Percentiles rank a stretch among this genome's conserved stretches.
Evolutionary conservation across 2,113 vertebrate genomes (phyloP).

Genomic region (Gallinago media): DNA sequence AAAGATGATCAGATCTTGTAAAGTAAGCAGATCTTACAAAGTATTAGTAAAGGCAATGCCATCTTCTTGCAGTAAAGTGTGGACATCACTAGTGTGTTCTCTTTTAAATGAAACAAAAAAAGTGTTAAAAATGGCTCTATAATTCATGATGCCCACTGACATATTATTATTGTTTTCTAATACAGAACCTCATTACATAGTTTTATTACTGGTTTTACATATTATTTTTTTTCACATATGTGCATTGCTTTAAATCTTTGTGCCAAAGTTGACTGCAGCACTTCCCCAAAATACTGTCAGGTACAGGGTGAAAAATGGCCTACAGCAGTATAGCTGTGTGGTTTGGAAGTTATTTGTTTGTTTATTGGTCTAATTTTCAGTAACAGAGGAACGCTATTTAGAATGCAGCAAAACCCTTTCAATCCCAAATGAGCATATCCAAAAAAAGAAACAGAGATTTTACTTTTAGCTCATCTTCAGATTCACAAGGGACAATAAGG

Average conservation of each 20-base stretch:
- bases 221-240: background rate
- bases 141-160: background rate
- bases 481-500: conserved; percentile 94
- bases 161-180: background rate
- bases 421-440: conserved; percentile 37
- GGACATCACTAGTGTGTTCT: background rate
- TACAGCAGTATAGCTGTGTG: background rate
- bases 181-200: background rate
- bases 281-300: background rate
- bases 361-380: conserved; percentile 65
- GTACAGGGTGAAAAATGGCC: background rate
- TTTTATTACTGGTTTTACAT: background rate
- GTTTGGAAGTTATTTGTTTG: conserved; percentile 27
- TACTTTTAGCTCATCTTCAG: conserved; percentile 87
- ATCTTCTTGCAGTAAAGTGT: background rate
- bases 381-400: conserved; percentile 27
- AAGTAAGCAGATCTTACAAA: background rate
- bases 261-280: background rate
- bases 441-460: conserved; percentile 76
- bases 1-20: background rate
- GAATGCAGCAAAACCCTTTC: conserved; percentile 37
- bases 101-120: conserved; percentile 40
- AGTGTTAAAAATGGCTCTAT: background rate
- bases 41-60: background rate
- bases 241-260: background rate